Base-by-base conservation (phyloP, 2,113 vertebrate genomes). In the Odocoileus virginianus region DNA sequence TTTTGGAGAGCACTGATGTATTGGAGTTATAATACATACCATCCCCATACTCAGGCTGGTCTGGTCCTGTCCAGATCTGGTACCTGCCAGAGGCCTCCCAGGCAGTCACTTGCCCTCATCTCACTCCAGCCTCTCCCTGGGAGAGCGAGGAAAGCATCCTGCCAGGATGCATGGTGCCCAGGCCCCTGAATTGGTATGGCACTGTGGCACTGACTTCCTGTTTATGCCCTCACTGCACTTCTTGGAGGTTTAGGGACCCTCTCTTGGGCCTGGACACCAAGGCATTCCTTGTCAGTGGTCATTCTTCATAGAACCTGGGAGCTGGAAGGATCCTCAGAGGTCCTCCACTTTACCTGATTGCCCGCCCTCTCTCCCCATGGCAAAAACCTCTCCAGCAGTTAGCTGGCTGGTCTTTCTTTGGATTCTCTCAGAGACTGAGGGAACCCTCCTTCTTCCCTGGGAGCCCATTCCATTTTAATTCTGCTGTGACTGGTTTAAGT, bases 381-480 rank as follows among this genome's bases (percentile, higher is more conserved):
- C 45, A 92, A 61, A 83, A 97, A 52, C 40, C 58, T 81, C 60
- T 89, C 74, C 13, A 87, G 16, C 5, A 78, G 91, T 30, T 40
- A 9, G 36, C 54, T 91, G 50, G 4, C 36, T 85, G 78, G 14
- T 79, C 76, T 91, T 87, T 87, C 16, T n/a, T 90, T 91, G 54
- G n/a, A 43, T 76, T 95, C 60, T 89, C 16, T 87, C 52, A 91
- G 64, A 36, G 30, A 79, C 74, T 55, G 14, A 95, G 76, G 45
- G 23, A 81, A 81, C 28, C 47, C n/a, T 36, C 10, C 45, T 83
- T 90, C 21, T 90, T 92, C 52, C 64, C 36, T 9, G 16, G 36
- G 28, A 87, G 67, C 60, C 50, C n/a, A 21, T 84, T 94, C 78
- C 61, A 60, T 92, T 97, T 85, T 93, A 90, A 85, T 87, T 96